Conservation (phyloP, 2,797 vertebrate species). For the Pachyuromys duprasi region DNA sequence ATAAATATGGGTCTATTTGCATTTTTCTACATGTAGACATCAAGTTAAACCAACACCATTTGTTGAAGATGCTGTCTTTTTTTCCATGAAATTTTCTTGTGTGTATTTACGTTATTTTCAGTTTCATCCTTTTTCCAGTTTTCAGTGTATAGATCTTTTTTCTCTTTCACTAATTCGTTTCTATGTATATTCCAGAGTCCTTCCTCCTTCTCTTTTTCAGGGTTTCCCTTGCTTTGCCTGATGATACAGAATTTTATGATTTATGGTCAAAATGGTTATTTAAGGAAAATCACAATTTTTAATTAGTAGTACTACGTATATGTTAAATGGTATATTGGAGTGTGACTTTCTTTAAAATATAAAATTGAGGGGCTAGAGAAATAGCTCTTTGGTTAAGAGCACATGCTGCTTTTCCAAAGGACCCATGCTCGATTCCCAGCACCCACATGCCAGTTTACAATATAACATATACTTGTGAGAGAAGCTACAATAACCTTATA, state of each 20-base stretch:
- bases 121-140: not conserved
- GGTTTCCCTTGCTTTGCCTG: not conserved
- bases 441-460: not conserved
- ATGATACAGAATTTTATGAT: not conserved
- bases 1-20: too few species aligned
- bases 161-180: not conserved
- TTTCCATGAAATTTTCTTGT: not conserved
- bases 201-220: not conserved
- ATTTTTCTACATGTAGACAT: too few species aligned
- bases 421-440: not conserved
- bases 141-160: not conserved
- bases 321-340: slow-evolving; percentile 42
- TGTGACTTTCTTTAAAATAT: not conserved
- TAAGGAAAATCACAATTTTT: slow-evolving; percentile 34
- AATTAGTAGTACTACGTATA: slow-evolving; percentile 36
- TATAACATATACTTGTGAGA: not conserved
- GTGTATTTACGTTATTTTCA: not conserved
- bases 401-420: not conserved
- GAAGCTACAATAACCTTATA: not conserved
- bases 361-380: not conserved
- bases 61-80: too few species aligned
- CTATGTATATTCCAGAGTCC: not conserved
- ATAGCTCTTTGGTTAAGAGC: not conserved
- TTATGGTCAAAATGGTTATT: slow-evolving; percentile 46
- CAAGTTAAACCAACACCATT: too few species aligned